Percentiles rank a stretch among this genome's conserved stretches.
Conservation (phyloP, 2,113 vertebrate species). For the Petroica traversi region DNA sequence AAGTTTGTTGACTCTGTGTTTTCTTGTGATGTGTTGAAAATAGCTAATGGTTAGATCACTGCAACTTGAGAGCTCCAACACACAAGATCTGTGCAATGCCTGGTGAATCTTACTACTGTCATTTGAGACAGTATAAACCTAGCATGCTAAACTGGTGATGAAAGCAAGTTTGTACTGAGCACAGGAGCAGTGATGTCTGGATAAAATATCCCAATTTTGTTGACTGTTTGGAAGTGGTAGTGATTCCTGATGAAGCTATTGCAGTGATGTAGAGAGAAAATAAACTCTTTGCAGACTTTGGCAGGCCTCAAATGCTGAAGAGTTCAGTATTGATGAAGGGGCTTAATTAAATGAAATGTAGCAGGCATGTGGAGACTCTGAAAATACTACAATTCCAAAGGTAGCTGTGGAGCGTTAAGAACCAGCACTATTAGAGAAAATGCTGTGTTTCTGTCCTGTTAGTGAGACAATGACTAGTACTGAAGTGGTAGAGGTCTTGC, state of each 20-base stretch:
- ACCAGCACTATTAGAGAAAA: not conserved
- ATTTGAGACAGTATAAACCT: not conserved
- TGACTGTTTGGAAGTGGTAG: not conserved
- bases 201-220: not conserved
- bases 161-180: not conserved
- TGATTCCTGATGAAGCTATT: not conserved
- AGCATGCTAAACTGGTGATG: not conserved
- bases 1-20: not conserved
- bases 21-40: not conserved
- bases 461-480: not conserved
- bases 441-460: not conserved
- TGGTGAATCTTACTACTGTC: not conserved
- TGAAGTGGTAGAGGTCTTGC: not conserved
- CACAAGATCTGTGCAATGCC: accelerated
- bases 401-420: not conserved
- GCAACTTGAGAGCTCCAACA: not conserved
- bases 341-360: not conserved
- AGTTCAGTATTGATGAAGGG: not conserved
- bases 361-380: not conserved
- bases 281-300: not conserved
- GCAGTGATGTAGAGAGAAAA: not conserved
- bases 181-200: not conserved
- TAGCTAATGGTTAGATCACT: not conserved
- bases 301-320: not conserved
- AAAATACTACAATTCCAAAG: not conserved